Evolutionary conservation across 2,888 invertebrate species (phyloP).

Genomic region (Charanyca ferruginea): DNA sequence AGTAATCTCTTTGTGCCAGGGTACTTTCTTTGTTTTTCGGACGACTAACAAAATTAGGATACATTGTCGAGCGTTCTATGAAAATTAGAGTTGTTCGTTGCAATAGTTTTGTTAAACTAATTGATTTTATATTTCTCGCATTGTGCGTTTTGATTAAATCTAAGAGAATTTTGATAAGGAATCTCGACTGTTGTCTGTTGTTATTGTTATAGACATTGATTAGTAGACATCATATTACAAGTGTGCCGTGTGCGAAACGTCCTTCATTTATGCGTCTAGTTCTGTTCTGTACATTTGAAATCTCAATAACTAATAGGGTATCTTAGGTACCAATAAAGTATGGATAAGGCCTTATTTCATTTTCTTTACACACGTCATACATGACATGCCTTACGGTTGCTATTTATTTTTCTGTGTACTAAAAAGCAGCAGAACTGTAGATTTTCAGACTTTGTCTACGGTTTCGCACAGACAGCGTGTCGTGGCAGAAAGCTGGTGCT

Average conservation of each 20-base stretch:
- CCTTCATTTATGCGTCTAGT: too few species aligned
- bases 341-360: too few species aligned
- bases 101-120: background rate
- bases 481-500: constrained; percentile 36
- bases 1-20: constrained; percentile 47
- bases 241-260: background rate
- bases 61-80: constrained; percentile 3
- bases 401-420: background rate
- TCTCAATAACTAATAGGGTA: background rate
- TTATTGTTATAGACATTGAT: background rate
- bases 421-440: background rate
- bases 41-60: constrained; percentile 22
- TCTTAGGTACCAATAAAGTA: background rate
- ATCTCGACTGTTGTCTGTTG: background rate
- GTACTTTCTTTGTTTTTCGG: constrained; percentile 33
- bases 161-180: background rate
- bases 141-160: background rate
- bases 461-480: constrained; percentile 21
- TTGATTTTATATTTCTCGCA: background rate
- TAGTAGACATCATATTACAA: background rate
- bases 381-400: background rate
- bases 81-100: background rate
- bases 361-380: too few species aligned
- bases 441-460: constrained; percentile 5
- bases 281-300: background rate